Conservation (phyloP, 2,888 invertebrate species). For the Dichetophora obliterata region DNA sequence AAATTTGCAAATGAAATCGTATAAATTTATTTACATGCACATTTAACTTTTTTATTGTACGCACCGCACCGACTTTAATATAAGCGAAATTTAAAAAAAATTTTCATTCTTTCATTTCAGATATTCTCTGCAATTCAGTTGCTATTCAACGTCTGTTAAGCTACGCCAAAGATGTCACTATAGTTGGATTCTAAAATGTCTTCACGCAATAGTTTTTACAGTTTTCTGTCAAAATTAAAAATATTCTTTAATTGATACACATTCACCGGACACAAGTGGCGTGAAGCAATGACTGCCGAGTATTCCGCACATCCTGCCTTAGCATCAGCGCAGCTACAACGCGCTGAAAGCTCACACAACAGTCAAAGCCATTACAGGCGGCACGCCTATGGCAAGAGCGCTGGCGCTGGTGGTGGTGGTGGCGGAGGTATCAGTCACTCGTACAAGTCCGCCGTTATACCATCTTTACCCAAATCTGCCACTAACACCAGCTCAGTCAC, state of each 20-base stretch:
- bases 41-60: no score
- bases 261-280: background rate
- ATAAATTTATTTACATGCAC: no score
- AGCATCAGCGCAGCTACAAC: conserved; percentile 61
- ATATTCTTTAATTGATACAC: background rate
- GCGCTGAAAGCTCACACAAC: conserved; percentile 48
- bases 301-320: conserved; percentile 67
- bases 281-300: conserved; percentile 57
- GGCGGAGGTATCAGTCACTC: conserved; percentile 19
- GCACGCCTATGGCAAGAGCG: conserved; percentile 44
- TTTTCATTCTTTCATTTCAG: background rate
- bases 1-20: no score
- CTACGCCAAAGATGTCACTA: conserved; percentile 7
- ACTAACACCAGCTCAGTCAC: conserved; percentile 17
- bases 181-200: background rate
- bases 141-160: background rate
- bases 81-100: background rate
- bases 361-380: conserved; percentile 54
- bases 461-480: conserved; percentile 53
- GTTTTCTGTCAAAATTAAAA: conserved; percentile 18
- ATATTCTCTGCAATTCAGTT: background rate
- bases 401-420: conserved; percentile 31
- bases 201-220: conserved; percentile 6
- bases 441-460: conserved; percentile 43
- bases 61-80: no score